Evolutionary conservation across 2,888 invertebrate species (phyloP).

Genomic region (Luffia ferchaultella): DNA sequence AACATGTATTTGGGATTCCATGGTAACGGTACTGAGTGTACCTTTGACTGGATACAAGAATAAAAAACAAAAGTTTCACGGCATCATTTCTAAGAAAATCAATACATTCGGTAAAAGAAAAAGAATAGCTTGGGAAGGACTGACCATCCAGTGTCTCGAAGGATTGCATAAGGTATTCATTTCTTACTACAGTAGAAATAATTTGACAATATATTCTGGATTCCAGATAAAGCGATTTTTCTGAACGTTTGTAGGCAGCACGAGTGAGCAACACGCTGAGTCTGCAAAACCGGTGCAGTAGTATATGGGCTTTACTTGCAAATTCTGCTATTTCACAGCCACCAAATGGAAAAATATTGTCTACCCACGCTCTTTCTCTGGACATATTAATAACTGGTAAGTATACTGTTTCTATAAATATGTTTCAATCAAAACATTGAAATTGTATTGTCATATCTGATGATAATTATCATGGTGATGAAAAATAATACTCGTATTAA

Average conservation of each 20-base stretch:
- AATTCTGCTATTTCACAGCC: constrained; percentile 88
- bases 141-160: constrained; percentile 86
- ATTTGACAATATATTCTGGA: neutral
- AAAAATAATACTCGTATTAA: too few species aligned
- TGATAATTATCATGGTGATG: too few species aligned
- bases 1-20: constrained; percentile 92
- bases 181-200: too few species aligned
- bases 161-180: constrained; percentile 80
- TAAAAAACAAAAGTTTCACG: constrained; percentile 44
- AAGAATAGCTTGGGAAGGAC: constrained; percentile 69
- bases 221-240: neutral
- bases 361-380: constrained; percentile 91
- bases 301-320: constrained; percentile 85
- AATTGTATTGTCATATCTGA: neutral
- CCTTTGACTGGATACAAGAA: constrained; percentile 69
- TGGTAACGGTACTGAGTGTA: constrained; percentile 86
- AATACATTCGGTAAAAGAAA: constrained; percentile 52
- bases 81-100: constrained; percentile 67
- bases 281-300: constrained; percentile 89
- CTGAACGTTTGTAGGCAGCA: constrained; percentile 74
- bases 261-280: constrained; percentile 88
- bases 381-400: constrained; percentile 84
- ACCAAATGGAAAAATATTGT: constrained; percentile 78
- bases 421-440: neutral
- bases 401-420: neutral